Evolutionary conservation across 2,113 vertebrate species (phyloP), one percentile per base, ranked within the genome.

Genomic region (Ammospiza caudacuta): DNA sequence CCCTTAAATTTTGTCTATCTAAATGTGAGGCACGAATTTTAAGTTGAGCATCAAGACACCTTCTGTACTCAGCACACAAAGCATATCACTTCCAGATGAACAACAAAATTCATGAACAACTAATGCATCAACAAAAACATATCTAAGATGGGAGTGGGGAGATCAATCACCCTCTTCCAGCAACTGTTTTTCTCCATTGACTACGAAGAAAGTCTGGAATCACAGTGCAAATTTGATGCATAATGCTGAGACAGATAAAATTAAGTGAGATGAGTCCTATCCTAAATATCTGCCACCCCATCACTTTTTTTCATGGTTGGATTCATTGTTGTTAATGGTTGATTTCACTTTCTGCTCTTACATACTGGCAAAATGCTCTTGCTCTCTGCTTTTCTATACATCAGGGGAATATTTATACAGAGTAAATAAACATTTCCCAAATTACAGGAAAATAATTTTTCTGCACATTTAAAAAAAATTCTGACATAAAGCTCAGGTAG

Each of bases 261-360:
- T 69, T 69, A 96, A 95, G 64, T 90, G 79, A 94, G 63, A 90
- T 88, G 43, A 88, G 41, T 83, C 62, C 23, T 85, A 77, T 18
- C 19, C 63, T 95, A 93, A 88, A 55, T 86, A 95, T 77, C 75
- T 90, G 86, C 76, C 35, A 83, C 33, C 14, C 43, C 33, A 83
- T 94, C 80, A 47, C 33, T 89, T 94, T 90, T 84, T 55, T 90
- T 95, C 83, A 81, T 89, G 92, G 55, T 75, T 86, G 69, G 39
- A 66, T 92, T 94, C 57, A 63, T 91, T 93, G 63, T 59, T 92
- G 57, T 94, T 93, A 93, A 87, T 83, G 80, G 64, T 81, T 91
- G 83, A 83, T 93, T 95, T 93, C 55, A 86, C 61, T 89, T 96
- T 94, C 89, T 90, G 68, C 51, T 93, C 68, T 89, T 89, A 59